Evolutionary conservation across 2,113 vertebrate species (phyloP).

Genomic region (Lethenteron camtschaticum): DNA sequence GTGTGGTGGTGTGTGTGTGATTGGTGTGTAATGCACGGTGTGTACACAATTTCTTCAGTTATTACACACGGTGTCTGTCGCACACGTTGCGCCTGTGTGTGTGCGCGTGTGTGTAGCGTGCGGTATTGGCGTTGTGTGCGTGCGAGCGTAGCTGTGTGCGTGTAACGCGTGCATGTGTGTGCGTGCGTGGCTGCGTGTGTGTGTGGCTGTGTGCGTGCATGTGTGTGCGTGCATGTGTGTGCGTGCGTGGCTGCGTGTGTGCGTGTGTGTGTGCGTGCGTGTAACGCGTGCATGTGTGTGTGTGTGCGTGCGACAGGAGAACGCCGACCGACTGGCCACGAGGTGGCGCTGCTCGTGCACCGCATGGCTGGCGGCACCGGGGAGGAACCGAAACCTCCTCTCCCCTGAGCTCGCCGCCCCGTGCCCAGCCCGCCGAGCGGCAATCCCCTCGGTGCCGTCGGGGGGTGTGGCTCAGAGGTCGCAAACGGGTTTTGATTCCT

Average conservation of each 20-base stretch:
- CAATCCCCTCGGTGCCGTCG: too few relatives aligned
- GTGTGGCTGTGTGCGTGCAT: neutral
- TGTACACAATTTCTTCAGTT: too few relatives aligned
- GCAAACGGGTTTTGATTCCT: too few relatives aligned
- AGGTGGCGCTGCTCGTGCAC: slow-evolving; percentile 60
- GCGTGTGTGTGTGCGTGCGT: neutral
- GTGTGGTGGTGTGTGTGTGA: too few relatives aligned
- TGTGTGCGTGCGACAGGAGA: slow-evolving; percentile 34
- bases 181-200: neutral
- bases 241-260: neutral
- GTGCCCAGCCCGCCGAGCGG: too few relatives aligned
- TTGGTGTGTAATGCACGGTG: too few relatives aligned
- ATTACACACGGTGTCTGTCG: too few relatives aligned
- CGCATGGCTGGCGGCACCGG: slow-evolving; percentile 54
- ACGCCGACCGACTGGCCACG: slow-evolving; percentile 48
- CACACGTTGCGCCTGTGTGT: too few relatives aligned
- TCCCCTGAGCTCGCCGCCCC: neutral
- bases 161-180: neutral
- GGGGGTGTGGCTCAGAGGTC: too few relatives aligned
- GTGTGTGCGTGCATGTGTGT: neutral
- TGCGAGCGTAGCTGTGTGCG: neutral
- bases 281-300: neutral
- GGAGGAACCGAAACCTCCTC: slow-evolving; percentile 30
- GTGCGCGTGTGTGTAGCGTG: too few relatives aligned
- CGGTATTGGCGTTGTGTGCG: neutral